phyloP scores from a whole-genome alignment of 1,140 invertebrate species.

The Papilio helenus region DNA sequence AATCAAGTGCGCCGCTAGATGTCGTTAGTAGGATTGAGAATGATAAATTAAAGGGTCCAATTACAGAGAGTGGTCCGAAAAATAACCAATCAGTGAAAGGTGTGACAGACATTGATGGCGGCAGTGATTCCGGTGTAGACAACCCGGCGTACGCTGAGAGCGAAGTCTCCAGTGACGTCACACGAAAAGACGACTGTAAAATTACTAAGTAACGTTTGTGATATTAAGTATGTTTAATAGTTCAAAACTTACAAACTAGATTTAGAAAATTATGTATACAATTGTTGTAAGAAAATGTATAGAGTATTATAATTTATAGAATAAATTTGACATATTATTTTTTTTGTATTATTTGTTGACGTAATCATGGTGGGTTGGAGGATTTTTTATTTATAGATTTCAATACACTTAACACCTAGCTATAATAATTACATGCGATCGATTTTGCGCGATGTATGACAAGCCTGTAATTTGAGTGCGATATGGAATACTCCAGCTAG shows the following conservation, averaged over 20 bases:
- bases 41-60: slow-evolving; percentile 44
- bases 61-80: slow-evolving; percentile 40
- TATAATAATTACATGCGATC: no score
- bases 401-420: no score
- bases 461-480: no score
- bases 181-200: slow-evolving; percentile 49
- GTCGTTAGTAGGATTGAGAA: slow-evolving; percentile 56
- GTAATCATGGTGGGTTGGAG: neutral
- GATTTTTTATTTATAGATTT: neutral
- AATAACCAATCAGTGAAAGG: slow-evolving; percentile 52
- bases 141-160: slow-evolving; percentile 80
- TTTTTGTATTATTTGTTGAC: neutral
- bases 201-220: slow-evolving; percentile 42
- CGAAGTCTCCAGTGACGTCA: slow-evolving; percentile 50
- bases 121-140: slow-evolving; percentile 76
- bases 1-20: slow-evolving; percentile 63
- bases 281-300: slow-evolving; percentile 30
- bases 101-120: slow-evolving; percentile 67
- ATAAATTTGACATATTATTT: slow-evolving; percentile 44
- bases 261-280: slow-evolving; percentile 27
- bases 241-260: slow-evolving; percentile 32
- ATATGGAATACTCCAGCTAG: no score
- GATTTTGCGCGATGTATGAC: no score
- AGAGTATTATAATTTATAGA: slow-evolving; percentile 37
- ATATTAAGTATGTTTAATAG: slow-evolving; percentile 34